These are phyloP conservation scores for Scaptomyza parva DNA, from an alignment of 2,888 invertebrate species.

Conservation along the genomic window DNA sequence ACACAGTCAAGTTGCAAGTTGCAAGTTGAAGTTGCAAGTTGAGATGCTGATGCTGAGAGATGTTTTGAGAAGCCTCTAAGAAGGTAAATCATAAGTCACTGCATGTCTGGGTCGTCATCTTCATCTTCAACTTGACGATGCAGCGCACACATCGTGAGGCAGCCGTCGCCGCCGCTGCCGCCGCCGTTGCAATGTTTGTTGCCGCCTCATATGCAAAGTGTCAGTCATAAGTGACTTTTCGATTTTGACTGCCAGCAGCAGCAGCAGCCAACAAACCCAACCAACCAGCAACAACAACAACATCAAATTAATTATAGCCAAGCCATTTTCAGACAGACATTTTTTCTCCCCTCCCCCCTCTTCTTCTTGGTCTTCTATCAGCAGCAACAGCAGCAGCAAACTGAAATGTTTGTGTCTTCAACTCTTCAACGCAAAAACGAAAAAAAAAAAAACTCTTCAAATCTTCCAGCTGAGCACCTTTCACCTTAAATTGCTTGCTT, in stretches of 20 bases:
- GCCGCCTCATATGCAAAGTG: conserved; percentile 78
- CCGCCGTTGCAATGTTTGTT: conserved; percentile 43
- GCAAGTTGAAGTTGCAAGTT: neutral
- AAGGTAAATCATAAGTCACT: conserved; percentile 80
- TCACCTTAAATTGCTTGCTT: conserved; percentile 78
- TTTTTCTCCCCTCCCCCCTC: conserved; percentile 47
- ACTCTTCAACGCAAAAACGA: conserved; percentile 31
- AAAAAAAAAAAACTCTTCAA: conserved; percentile 7
- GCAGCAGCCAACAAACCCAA: conserved; percentile 25
- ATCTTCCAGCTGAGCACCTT: conserved; percentile 68
- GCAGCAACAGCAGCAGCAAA: neutral
- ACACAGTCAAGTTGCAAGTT: conserved; percentile 29
- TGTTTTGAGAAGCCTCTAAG: conserved; percentile 47
- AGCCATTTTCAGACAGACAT: conserved; percentile 68
- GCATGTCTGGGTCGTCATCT: conserved; percentile 79
- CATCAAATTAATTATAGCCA: conserved; percentile 76
- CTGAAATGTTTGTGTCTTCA: conserved; percentile 36
- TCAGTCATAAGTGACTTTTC: conserved; percentile 80
- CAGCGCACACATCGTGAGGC: conserved; percentile 24
- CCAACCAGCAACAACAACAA: conserved; percentile 47
- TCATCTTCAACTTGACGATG: conserved; percentile 59
- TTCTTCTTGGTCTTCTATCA: conserved; percentile 29
- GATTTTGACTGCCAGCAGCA: conserved; percentile 72
- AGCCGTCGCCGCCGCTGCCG: too few relatives aligned
- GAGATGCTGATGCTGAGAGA: too few relatives aligned